Conservation (phyloP, 1,140 invertebrate species). For the Drosophila erecta region DNA sequence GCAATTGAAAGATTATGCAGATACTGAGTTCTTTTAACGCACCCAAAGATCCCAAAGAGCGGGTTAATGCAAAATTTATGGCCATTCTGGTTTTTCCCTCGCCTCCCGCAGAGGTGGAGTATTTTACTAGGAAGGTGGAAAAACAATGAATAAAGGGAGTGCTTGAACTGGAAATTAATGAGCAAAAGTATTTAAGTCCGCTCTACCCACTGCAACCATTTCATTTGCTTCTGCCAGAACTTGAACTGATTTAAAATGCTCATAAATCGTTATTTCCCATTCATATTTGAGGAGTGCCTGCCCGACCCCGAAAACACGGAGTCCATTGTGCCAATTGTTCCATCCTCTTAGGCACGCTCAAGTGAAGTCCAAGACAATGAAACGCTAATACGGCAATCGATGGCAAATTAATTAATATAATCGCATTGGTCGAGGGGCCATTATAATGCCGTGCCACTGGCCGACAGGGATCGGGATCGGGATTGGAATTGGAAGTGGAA, state of each 20-base stretch:
- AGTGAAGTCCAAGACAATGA: constrained; percentile 59
- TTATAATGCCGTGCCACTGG: constrained; percentile 36
- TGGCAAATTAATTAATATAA: constrained; percentile 79
- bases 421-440: constrained; percentile 39
- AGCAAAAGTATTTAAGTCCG: too few relatives aligned
- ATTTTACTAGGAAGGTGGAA: neutral
- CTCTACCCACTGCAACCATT: neutral
- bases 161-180: too few relatives aligned
- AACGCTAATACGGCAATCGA: constrained; percentile 60
- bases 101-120: too few relatives aligned
- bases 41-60: constrained; percentile 22
- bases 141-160: too few relatives aligned
- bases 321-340: constrained; percentile 6
- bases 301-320: neutral
- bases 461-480: constrained; percentile 3
- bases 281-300: constrained; percentile 15
- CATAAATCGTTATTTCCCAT: constrained; percentile 4
- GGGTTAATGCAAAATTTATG: constrained; percentile 40
- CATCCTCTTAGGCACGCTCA: constrained; percentile 47
- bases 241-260: constrained; percentile 7
- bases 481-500: neutral
- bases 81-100: neutral
- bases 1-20: constrained; percentile 51
- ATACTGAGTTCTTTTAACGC: constrained; percentile 23
- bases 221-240: neutral